Percentiles rank a stretch among this genome's conserved stretches.
Conservation (phyloP, 2,888 invertebrate genomes). For the Spialia ferax region DNA sequence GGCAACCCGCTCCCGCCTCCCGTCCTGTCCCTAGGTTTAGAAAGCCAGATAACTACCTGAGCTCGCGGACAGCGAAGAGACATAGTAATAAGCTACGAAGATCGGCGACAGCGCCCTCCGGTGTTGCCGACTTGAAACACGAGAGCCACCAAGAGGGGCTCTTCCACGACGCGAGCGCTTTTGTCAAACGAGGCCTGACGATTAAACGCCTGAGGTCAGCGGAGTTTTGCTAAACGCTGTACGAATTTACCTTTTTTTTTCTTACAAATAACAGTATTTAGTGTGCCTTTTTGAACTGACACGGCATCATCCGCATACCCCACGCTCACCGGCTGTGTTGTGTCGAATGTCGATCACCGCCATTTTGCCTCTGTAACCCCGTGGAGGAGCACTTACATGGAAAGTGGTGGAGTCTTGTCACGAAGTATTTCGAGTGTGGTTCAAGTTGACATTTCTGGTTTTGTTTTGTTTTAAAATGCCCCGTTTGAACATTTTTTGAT, state of each 20-base stretch:
- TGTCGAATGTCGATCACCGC: slow-evolving; percentile 35
- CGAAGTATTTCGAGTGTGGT: slow-evolving; percentile 38
- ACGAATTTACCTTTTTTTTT: slow-evolving; percentile 65
- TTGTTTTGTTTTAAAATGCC: slow-evolving; percentile 36
- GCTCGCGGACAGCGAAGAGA: slow-evolving; percentile 70
- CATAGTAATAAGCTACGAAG: slow-evolving; percentile 67
- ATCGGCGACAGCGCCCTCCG: slow-evolving; percentile 77
- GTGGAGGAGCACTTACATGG: slow-evolving; percentile 27
- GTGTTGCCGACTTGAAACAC: slow-evolving; percentile 69
- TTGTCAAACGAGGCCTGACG: slow-evolving; percentile 82
- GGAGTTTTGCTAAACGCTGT: slow-evolving; percentile 77
- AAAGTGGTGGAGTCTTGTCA: slow-evolving; percentile 21
- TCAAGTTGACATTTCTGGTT: slow-evolving; percentile 39
- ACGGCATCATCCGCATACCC: slow-evolving; percentile 63
- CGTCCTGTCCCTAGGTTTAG: slow-evolving; percentile 77
- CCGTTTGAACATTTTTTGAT: slow-evolving; percentile 39
- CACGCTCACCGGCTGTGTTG: slow-evolving; percentile 58
- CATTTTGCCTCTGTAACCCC: slow-evolving; percentile 31
- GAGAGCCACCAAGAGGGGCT: slow-evolving; percentile 70
- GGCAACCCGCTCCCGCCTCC: slow-evolving; percentile 63
- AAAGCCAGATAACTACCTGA: slow-evolving; percentile 84
- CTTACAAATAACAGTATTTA: slow-evolving; percentile 70
- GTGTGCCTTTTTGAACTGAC: slow-evolving; percentile 82
- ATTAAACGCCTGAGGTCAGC: slow-evolving; percentile 86
- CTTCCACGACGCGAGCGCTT: slow-evolving; percentile 81